Conservation (phyloP, 1,140 invertebrate species). For the Hylaeus volcanicus region DNA sequence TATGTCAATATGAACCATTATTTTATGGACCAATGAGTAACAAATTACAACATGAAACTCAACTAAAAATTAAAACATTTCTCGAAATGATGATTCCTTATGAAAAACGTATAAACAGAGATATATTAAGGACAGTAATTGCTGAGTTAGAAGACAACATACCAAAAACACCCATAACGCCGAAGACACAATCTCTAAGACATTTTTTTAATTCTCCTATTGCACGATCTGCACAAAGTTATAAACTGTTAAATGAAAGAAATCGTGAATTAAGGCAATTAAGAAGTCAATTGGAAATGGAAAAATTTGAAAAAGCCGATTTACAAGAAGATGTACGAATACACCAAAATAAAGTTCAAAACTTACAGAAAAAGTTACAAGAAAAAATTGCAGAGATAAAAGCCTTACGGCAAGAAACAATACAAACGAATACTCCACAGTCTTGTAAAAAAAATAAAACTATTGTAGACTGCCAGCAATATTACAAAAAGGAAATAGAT, state of each 20-base stretch:
- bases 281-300: slow-evolving; percentile 69
- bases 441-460: slow-evolving; percentile 60
- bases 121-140: slow-evolving; percentile 66
- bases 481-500: slow-evolving; percentile 71
- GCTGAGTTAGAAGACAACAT: slow-evolving; percentile 43
- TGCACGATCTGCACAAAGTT: slow-evolving; percentile 65
- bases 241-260: slow-evolving; percentile 70
- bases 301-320: slow-evolving; percentile 75
- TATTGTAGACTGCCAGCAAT: slow-evolving; percentile 43
- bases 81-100: slow-evolving; percentile 71
- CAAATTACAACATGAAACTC: slow-evolving; percentile 70
- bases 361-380: slow-evolving; percentile 69
- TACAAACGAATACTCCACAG: slow-evolving; percentile 62
- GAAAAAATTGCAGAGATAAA: slow-evolving; percentile 69
- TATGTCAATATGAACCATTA: slow-evolving; percentile 66
- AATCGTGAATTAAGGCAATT: slow-evolving; percentile 70
- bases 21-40: slow-evolving; percentile 75
- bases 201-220: slow-evolving; percentile 75
- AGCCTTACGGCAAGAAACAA: slow-evolving; percentile 55
- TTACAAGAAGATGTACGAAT: slow-evolving; percentile 73
- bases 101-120: slow-evolving; percentile 69
- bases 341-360: slow-evolving; percentile 69
- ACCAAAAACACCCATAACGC: slow-evolving; percentile 55
- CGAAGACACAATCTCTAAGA: slow-evolving; percentile 57
- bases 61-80: slow-evolving; percentile 77